These are phyloP conservation scores for Acleris sparsana DNA, from an alignment of 2,888 invertebrate species.

Conservation along the genomic window DNA sequence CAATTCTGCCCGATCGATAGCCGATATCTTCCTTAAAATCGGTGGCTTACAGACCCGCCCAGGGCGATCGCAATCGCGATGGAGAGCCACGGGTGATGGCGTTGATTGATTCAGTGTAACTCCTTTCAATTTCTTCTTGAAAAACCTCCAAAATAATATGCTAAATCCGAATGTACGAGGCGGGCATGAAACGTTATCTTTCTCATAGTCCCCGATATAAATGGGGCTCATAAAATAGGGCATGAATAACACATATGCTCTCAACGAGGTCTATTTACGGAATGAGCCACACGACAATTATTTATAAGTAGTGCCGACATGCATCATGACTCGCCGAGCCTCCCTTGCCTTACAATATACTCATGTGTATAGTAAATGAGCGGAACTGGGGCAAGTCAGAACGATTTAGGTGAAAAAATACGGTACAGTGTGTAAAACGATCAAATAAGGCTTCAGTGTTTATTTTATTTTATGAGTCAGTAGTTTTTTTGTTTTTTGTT, in stretches of 20 bases:
- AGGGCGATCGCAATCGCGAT: constrained; percentile 23
- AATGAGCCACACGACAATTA: constrained; percentile 35
- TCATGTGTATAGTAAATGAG: background rate
- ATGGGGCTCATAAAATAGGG: constrained; percentile 27
- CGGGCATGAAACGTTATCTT: background rate
- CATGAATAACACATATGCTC: constrained; percentile 30
- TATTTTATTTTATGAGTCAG: no score
- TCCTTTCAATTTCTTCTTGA: background rate
- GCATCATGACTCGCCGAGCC: constrained; percentile 13
- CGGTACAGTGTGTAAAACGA: no score
- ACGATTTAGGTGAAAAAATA: no score
- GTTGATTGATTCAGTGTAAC: constrained; percentile 23
- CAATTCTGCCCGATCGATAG: constrained; percentile 39
- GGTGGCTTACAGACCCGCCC: constrained; percentile 34
- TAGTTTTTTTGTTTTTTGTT: background rate
- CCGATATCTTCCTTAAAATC: constrained; percentile 39
- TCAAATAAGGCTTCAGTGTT: no score
- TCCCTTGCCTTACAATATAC: constrained; percentile 20
- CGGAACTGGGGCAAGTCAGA: background rate
- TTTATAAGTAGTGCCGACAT: constrained; percentile 32
- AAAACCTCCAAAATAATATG: background rate
- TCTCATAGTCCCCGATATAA: background rate
- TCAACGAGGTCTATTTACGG: constrained; percentile 33
- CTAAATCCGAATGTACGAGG: background rate
- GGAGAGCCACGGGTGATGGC: constrained; percentile 6